Percentiles rank a stretch among this genome's conserved stretches.
Conservation (phyloP, 2,888 invertebrate species). For the Nebria salina region DNA sequence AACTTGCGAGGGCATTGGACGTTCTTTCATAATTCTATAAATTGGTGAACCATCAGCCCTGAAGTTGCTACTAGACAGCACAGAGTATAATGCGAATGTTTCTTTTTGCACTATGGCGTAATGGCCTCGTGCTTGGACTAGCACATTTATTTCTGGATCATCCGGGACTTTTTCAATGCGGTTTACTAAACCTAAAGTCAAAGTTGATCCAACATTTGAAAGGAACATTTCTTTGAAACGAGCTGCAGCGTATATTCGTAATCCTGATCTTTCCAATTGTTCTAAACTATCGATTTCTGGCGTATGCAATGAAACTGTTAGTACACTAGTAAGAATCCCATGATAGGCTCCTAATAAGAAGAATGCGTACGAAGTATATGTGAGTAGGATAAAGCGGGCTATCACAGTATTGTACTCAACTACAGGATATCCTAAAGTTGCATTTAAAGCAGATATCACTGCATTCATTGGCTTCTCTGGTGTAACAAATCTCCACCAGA, state of each 20-base stretch:
- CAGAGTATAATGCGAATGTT: slow-evolving; percentile 32
- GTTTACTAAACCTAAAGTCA: slow-evolving; percentile 13
- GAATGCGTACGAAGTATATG: slow-evolving; percentile 59
- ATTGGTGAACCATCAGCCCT: slow-evolving; percentile 25
- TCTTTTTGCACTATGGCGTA: slow-evolving; percentile 40
- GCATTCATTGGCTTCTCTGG: slow-evolving; percentile 11
- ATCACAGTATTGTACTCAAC: background rate
- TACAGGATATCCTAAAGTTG: slow-evolving; percentile 31
- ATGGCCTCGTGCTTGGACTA: slow-evolving; percentile 23
- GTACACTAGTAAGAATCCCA: slow-evolving; percentile 59
- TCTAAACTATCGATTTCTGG: slow-evolving; percentile 57
- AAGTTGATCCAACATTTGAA: slow-evolving; percentile 17
- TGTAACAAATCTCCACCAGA: slow-evolving; percentile 31
- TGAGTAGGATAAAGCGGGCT: slow-evolving; percentile 54
- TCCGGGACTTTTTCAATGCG: slow-evolving; percentile 31
- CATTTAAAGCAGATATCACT: slow-evolving; percentile 15
- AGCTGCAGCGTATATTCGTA: slow-evolving; percentile 30
- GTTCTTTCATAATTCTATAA: slow-evolving; percentile 36
- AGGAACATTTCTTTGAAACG: slow-evolving; percentile 43
- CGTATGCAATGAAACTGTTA: slow-evolving; percentile 56
- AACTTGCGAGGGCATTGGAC: slow-evolving; percentile 42
- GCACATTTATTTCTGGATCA: slow-evolving; percentile 34
- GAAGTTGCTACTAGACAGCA: slow-evolving; percentile 14
- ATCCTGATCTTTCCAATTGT: slow-evolving; percentile 55
- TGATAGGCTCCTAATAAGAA: slow-evolving; percentile 58